phyloP scores from a whole-genome alignment of 1,140 invertebrate genomes.

The Drosophila ananassae region DNA sequence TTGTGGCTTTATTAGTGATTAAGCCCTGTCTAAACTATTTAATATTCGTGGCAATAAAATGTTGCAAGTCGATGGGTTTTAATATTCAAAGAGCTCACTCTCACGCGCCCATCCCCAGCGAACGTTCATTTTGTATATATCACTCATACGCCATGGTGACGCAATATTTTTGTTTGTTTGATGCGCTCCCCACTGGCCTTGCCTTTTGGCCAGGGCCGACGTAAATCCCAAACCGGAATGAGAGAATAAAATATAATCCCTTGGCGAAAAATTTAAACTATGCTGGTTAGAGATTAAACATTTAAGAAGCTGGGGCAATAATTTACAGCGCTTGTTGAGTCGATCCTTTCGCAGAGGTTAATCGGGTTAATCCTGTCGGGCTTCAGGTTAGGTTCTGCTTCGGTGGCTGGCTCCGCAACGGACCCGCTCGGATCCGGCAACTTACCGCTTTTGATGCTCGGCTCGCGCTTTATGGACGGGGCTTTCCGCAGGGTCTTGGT shows the following conservation, averaged over 20 bases:
- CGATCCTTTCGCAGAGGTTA: constrained; percentile 72
- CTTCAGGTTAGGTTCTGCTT: constrained; percentile 52
- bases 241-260: constrained; percentile 13
- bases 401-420: constrained; percentile 31
- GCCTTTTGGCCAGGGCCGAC: constrained; percentile 48
- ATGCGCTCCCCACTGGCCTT: constrained; percentile 60
- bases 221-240: constrained; percentile 25
- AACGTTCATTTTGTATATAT: constrained; percentile 42
- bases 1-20: neutral
- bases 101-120: constrained; percentile 57
- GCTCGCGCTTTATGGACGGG: constrained; percentile 75
- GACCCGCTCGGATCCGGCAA: constrained; percentile 27
- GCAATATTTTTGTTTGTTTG: constrained; percentile 54
- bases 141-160: constrained; percentile 70
- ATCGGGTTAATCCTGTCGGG: constrained; percentile 56
- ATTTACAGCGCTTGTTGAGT: constrained; percentile 66
- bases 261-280: constrained; percentile 16
- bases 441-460: constrained; percentile 80
- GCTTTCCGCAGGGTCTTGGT: constrained; percentile 81
- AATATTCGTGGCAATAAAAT: neutral
- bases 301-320: constrained; percentile 62
- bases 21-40: neutral
- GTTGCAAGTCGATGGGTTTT: neutral
- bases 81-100: neutral
- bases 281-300: constrained; percentile 49